phyloP scores from a whole-genome alignment of 2,113 vertebrate species.

The crab-eating macaque (Macaca fascicularis) region T2T-MFA8v1.1 NC_088377.1:180921001-180921500 shows the following conservation, averaged over 20 bases:
- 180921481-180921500: no score
- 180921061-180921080: neutral
- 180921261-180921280: neutral
- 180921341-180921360: no score
- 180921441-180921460: no score
- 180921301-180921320: neutral
- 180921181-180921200: constrained; percentile 16
- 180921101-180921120: neutral
- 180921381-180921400: no score
- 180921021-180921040: neutral
- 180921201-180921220: neutral
- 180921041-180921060: neutral
- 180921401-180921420: no score
- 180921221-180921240: constrained; percentile 18
- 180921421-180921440: no score
- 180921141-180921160: neutral
- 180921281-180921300: neutral
- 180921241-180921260: constrained; percentile 5
- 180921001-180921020: neutral
- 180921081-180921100: neutral
- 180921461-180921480: no score
- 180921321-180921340: no score
- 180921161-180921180: neutral
- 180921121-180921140: neutral
- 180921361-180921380: no score